Base-by-base conservation (phyloP, 2,888 invertebrate genomes). In the Hirtodrosophila trivittata region DNA sequence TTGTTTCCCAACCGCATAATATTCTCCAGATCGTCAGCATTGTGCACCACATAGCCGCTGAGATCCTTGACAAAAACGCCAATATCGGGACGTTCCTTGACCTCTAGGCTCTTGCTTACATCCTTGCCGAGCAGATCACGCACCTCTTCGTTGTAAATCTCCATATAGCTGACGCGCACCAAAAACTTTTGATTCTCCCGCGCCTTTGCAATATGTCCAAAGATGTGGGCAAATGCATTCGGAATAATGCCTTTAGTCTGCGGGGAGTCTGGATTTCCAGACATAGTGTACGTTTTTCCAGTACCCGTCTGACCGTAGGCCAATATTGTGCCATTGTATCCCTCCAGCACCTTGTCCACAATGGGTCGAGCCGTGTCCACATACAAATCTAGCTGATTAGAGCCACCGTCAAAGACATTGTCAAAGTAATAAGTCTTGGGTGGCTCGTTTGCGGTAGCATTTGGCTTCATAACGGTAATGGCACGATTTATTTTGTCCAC, bases 81-180 rank as follows among this genome's bases (percentile, higher is more conserved):
- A 66, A 98, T 95, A 87, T 99, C 98, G 0, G 97, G 96, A 3
- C 98, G 92, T 91, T 99, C 99, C 90, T 98, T 97, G 1, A 99
- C 97, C 91, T 98, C 97, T 9, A 98, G 92, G 82, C 95, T 94
- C 83, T 94, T 94, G 75, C 94, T 94, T 26, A 97, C 96, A 90
- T 97, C 96, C 90, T 96, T 97, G 4, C 95, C 95, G 3, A 99
- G 92, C 37, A 99, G 92, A 92, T 99, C 99, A 18, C 98, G 93
- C 0, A 99, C 97, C 91, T 99, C 99, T 91, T 99, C 99, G 90
- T 99, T 99, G 91, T 99, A 99, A 67, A 99, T 99, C 92, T 99
- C 99, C 91, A 99, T 92, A 90, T 99, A 99, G 0, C 99, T 98
- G 3, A 98, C 98, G 76, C 98, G 94, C 4, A 99, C 99, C 47